phyloP scores from a whole-genome alignment of 2,113 vertebrate genomes.

The Chlamydotis undulata region DNA sequence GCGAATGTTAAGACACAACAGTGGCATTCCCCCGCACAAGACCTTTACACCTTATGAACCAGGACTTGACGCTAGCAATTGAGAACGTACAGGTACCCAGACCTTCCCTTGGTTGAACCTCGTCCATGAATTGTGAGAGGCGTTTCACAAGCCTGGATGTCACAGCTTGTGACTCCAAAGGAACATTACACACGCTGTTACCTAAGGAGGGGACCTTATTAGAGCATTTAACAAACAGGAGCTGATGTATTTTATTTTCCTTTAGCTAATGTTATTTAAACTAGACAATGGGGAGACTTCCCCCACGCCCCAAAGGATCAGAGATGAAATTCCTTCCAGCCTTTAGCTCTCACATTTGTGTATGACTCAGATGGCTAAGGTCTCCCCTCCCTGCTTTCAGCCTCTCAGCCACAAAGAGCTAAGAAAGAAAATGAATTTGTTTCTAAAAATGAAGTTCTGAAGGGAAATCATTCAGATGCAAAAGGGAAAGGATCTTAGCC shows the following conservation, averaged over 20 bases:
- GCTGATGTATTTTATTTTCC: conserved; percentile 9
- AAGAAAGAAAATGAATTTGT: background rate
- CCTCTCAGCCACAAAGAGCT: background rate
- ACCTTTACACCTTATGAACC: background rate
- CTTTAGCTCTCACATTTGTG: background rate
- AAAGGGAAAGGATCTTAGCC: background rate
- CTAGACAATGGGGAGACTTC: conserved; percentile 34
- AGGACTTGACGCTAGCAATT: rapidly evolving
- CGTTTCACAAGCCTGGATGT: background rate
- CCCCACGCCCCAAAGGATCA: background rate
- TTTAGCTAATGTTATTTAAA: background rate
- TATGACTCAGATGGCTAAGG: conserved; percentile 19
- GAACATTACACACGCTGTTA: background rate
- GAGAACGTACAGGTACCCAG: background rate
- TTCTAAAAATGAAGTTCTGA: background rate
- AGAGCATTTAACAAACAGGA: background rate
- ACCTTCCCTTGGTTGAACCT: background rate
- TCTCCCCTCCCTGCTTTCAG: conserved; percentile 32
- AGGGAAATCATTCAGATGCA: background rate
- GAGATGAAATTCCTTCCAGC: conserved; percentile 4
- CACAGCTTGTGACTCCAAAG: background rate
- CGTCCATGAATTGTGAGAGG: background rate
- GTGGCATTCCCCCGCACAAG: background rate
- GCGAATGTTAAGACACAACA: rapidly evolving
- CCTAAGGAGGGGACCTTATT: background rate